phyloP scores from a whole-genome alignment of 2,888 invertebrate species.

The Protula sp. region DNA sequence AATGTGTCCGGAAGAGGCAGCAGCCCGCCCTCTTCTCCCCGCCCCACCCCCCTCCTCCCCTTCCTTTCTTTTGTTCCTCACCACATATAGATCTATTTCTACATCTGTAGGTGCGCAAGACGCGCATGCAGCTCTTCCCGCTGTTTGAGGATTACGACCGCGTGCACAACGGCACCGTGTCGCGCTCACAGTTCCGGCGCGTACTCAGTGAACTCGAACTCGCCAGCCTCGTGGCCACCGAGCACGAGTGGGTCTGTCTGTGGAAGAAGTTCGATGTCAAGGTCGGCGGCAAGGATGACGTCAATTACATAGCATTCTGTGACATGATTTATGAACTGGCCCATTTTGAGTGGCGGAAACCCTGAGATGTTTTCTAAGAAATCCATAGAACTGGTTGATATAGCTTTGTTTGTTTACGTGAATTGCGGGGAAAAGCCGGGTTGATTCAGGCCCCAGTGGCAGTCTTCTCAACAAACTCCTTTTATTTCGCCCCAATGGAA shows the following conservation, averaged over 20 bases:
- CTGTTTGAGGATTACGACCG: conserved; percentile 52
- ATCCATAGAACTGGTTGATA: not conserved
- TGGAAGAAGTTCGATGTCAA: conserved; percentile 47
- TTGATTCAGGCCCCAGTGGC: too few relatives aligned
- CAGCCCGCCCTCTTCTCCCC: too few relatives aligned
- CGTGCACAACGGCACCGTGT: conserved; percentile 51
- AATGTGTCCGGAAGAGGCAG: too few relatives aligned
- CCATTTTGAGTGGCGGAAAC: conserved; percentile 14
- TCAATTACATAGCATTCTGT: conserved; percentile 26
- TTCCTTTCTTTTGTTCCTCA: too few relatives aligned
- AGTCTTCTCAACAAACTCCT: too few relatives aligned
- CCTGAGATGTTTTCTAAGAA: conserved; percentile 1
- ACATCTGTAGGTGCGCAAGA: conserved; percentile 47
- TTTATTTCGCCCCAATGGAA: too few relatives aligned
- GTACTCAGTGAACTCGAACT: conserved; percentile 50
- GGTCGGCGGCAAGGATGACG: conserved; percentile 28
- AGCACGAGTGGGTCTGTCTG: conserved; percentile 44
- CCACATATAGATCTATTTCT: too few relatives aligned
- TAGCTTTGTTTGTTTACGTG: not conserved
- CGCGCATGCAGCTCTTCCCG: conserved; percentile 52
- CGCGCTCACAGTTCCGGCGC: conserved; percentile 49
- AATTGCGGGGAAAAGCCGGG: not conserved
- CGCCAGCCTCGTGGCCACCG: conserved; percentile 38
- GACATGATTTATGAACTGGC: conserved; percentile 20
- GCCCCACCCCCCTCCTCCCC: too few relatives aligned